A percentile compares a stretch with the other conserved stretches of the same genome.
phyloP scores from a whole-genome alignment of 1,140 invertebrate genomes.

The Bicyclus anynana region DNA sequence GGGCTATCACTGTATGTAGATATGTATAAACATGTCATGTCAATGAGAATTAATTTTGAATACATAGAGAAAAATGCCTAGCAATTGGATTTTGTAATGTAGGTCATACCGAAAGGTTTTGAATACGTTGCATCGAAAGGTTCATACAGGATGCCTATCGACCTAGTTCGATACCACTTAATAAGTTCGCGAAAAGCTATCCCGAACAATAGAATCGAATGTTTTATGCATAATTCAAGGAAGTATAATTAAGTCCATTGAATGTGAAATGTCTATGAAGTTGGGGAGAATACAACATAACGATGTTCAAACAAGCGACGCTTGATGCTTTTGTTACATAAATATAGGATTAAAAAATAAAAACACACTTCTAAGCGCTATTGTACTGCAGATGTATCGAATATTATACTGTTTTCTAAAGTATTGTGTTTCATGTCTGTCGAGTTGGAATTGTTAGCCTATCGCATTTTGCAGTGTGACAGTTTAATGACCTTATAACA shows the following conservation, averaged over 20 bases:
- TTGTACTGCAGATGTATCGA: no score
- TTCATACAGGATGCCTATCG: conserved; percentile 9
- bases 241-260: background rate
- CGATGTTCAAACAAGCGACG: background rate
- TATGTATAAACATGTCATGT: no score
- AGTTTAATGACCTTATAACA: no score
- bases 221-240: background rate
- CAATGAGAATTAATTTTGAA: background rate
- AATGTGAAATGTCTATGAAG: background rate
- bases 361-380: no score
- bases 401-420: no score
- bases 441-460: no score
- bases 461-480: no score
- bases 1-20: no score
- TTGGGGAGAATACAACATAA: background rate
- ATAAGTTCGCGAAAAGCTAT: conserved; percentile 1
- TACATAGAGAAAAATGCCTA: background rate
- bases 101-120: conserved; percentile 3
- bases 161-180: conserved; percentile 7
- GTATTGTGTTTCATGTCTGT: no score
- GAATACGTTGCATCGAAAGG: conserved; percentile 6
- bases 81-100: background rate
- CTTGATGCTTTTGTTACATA: background rate
- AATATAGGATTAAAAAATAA: no score
- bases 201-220: background rate